These are phyloP conservation scores for Aurelia sp. DNA, from an alignment of 30 jellyfish, hydroid and myxozoan species.

Conservation along the genomic window DNA sequence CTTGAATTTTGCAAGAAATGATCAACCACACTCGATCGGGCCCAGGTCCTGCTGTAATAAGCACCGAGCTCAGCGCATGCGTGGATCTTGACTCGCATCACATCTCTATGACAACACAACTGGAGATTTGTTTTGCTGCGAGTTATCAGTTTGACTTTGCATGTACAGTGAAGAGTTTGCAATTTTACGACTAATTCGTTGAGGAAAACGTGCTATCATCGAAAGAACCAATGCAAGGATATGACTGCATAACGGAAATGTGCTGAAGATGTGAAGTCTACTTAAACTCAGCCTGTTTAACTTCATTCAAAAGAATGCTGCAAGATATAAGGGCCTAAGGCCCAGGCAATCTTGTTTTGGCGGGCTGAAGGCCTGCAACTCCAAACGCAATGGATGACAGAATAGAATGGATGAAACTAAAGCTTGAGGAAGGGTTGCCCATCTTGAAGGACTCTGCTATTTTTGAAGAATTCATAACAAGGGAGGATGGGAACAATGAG, in stretches of 20 bases:
- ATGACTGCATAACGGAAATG: too few relatives aligned
- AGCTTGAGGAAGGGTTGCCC: constrained; percentile 58
- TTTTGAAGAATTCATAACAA: constrained; percentile 72
- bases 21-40: too few relatives aligned
- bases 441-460: constrained; percentile 25
- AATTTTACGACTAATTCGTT: too few relatives aligned
- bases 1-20: too few relatives aligned
- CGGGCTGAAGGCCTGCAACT: too few relatives aligned
- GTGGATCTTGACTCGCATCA: constrained; percentile 32
- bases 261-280: too few relatives aligned
- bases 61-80: neutral
- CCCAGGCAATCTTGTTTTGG: neutral
- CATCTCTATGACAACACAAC: constrained; percentile 42
- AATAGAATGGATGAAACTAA: constrained; percentile 80
- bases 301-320: neutral
- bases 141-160: too few relatives aligned
- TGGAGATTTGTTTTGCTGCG: neutral
- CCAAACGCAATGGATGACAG: constrained; percentile 77
- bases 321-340: neutral
- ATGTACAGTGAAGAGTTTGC: too few relatives aligned
- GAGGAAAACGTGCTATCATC: too few relatives aligned
- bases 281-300: too few relatives aligned
- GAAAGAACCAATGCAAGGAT: too few relatives aligned
- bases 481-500: constrained; percentile 80
- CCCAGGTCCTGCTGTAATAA: too few relatives aligned